These are phyloP conservation scores for Amphipoea oculea DNA, from an alignment of 2,888 invertebrate genomes.

Conservation along the genomic window DNA sequence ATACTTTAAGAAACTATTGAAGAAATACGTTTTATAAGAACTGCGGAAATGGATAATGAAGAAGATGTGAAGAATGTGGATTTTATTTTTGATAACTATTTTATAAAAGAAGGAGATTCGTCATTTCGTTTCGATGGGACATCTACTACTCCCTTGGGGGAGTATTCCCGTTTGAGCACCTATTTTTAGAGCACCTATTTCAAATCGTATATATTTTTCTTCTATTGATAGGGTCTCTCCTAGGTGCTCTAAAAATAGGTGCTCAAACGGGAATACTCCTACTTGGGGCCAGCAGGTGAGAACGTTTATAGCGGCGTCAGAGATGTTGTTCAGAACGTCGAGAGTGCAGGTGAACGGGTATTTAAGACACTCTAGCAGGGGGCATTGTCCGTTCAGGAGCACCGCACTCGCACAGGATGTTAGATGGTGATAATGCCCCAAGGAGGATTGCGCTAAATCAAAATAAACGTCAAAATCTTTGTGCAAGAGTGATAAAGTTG, in stretches of 20 bases:
- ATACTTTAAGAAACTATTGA: constrained; percentile 17
- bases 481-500: neutral
- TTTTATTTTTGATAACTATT: neutral
- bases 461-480: neutral
- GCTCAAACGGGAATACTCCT: too few species aligned
- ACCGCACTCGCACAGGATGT: neutral
- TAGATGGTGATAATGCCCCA: neutral
- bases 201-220: too few species aligned
- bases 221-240: too few species aligned
- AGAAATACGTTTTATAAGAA: constrained; percentile 25
- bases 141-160: neutral
- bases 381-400: neutral
- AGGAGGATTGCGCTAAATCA: neutral
- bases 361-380: neutral
- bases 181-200: too few species aligned
- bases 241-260: too few species aligned
- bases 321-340: neutral
- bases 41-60: neutral
- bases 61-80: neutral
- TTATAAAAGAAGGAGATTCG: neutral
- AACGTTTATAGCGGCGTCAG: neutral
- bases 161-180: too few species aligned
- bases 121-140: neutral
- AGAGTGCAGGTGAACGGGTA: neutral
- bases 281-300: neutral